These are phyloP conservation scores for Phyto melanocephala DNA, from an alignment of 2,888 invertebrate genomes.

Conservation along the genomic window DNA sequence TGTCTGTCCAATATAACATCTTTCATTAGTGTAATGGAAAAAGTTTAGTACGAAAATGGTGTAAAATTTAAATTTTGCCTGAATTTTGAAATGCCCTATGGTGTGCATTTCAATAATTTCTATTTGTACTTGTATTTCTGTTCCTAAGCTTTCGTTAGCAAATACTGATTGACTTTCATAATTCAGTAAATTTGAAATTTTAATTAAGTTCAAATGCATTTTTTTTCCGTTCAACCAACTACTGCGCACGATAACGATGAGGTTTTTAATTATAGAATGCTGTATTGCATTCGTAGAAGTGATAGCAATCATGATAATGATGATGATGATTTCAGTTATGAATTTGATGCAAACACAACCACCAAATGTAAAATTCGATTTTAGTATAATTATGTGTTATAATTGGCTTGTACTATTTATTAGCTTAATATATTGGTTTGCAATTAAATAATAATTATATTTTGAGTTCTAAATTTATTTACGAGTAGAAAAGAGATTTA, in stretches of 20 bases:
- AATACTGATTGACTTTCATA: background rate
- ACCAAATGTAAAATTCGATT: background rate
- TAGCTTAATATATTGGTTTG: background rate
- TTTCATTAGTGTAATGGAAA: too few species aligned
- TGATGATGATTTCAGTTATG: background rate
- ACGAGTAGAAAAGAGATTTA: too few species aligned
- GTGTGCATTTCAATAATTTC: background rate
- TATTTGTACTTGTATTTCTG: background rate
- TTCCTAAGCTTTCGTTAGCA: background rate
- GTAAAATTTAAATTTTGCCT: too few species aligned
- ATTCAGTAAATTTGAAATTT: conserved; percentile 11
- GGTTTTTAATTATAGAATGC: background rate
- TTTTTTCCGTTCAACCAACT: background rate
- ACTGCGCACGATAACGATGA: background rate
- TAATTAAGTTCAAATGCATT: conserved; percentile 41
- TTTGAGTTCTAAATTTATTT: too few species aligned
- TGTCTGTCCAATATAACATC: too few species aligned
- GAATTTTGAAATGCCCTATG: background rate
- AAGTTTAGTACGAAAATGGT: too few species aligned
- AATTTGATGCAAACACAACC: background rate
- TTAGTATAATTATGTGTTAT: background rate
- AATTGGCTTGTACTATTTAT: background rate
- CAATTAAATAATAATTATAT: too few species aligned
- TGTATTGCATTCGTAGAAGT: background rate
- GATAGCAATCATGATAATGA: background rate